Evolutionary conservation across 1,140 invertebrate genomes (phyloP).

Genomic region (Cotesia typhae): DNA sequence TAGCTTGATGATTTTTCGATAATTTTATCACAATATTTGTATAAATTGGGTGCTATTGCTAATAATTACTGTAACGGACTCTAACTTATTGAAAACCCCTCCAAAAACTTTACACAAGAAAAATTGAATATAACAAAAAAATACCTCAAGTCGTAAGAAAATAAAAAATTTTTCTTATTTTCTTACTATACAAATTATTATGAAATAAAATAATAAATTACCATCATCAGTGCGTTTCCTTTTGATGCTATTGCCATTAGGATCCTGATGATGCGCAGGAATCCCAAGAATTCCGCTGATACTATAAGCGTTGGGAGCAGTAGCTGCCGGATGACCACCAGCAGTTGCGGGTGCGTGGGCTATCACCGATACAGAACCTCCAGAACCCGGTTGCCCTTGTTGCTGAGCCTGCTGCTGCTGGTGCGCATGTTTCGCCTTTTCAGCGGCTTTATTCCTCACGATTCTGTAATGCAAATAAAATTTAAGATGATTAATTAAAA

Average conservation of each 20-base stretch:
- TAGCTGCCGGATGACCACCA: conserved; percentile 64
- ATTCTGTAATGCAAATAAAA: conserved; percentile 73
- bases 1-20: no score
- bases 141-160: no score
- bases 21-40: no score
- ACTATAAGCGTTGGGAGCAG: conserved; percentile 77
- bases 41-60: no score
- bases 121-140: no score
- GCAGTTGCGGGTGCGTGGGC: conserved; percentile 73
- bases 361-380: conserved; percentile 72
- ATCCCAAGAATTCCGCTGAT: conserved; percentile 96
- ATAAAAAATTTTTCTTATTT: no score
- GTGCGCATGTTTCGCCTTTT: conserved; percentile 92
- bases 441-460: conserved; percentile 94
- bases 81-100: no score
- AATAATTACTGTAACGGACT: no score
- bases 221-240: conserved; percentile 77
- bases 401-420: conserved; percentile 74
- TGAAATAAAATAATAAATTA: conserved; percentile 48
- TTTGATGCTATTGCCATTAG: conserved; percentile 76
- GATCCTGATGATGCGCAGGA: conserved; percentile 76
- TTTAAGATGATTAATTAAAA: conserved; percentile 48
- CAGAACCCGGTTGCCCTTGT: conserved; percentile 61
- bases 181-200: no score
- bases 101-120: no score